Evolutionary conservation across 2,888 invertebrate species (phyloP).

Genomic region (Meloe dianella): DNA sequence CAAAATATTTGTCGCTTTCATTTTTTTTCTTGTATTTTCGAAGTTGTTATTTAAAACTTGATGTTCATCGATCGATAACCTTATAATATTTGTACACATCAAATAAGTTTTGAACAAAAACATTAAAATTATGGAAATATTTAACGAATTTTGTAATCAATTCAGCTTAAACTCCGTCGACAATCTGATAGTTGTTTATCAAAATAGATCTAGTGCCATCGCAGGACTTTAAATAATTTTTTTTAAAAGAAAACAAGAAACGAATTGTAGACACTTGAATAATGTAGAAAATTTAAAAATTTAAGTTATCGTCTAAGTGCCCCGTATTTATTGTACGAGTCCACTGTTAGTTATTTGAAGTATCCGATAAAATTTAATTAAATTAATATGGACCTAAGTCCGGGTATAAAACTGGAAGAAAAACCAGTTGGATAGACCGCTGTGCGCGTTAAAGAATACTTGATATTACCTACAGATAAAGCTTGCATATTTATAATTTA

Average conservation of each 20-base stretch:
- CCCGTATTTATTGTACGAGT: constrained; percentile 50
- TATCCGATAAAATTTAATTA: constrained; percentile 59
- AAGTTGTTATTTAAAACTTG: not conserved
- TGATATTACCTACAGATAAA: constrained; percentile 49
- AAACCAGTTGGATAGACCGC: constrained; percentile 51
- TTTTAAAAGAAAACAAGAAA: not conserved
- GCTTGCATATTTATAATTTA: constrained; percentile 51
- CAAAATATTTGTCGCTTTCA: not conserved
- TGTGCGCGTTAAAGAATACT: constrained; percentile 46
- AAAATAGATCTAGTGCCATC: not conserved
- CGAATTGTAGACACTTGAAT: not conserved
- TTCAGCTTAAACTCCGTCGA: not conserved
- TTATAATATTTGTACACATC: not conserved
- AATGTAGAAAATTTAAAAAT: constrained; percentile 14
- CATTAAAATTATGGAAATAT: not conserved
- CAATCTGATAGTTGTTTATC: not conserved
- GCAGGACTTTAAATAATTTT: not conserved
- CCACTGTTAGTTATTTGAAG: constrained; percentile 50
- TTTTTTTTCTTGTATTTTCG: not conserved
- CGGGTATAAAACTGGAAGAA: constrained; percentile 36
- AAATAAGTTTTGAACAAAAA: not conserved
- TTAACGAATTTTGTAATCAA: not conserved
- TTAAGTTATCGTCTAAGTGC: constrained; percentile 47
- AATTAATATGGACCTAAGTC: constrained; percentile 54
- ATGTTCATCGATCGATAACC: not conserved